Evolutionary conservation across 2,888 invertebrate genomes (phyloP).

Genomic region (Nymphalis urticae): DNA sequence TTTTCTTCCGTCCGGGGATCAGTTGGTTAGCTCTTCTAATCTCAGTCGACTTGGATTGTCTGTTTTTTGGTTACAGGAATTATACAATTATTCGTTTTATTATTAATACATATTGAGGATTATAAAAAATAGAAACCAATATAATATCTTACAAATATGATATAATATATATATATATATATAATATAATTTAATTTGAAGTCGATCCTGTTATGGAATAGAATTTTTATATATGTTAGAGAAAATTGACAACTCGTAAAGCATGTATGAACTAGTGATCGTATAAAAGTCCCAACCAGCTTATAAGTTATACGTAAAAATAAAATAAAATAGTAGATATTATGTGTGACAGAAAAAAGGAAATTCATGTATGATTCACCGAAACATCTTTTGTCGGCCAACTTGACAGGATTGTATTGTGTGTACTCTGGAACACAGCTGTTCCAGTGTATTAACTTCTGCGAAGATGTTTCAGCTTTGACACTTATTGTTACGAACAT

Average conservation of each 20-base stretch:
- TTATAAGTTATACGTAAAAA: background rate
- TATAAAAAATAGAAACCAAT: background rate
- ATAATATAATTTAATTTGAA: no score
- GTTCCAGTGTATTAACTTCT: constrained; percentile 26
- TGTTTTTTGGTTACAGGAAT: constrained; percentile 66
- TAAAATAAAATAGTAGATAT: background rate
- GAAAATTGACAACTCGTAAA: background rate
- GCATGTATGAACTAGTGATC: background rate
- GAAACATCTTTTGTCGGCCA: constrained; percentile 21
- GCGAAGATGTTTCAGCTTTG: constrained; percentile 18
- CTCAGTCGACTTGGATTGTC: constrained; percentile 73
- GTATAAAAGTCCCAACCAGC: no score
- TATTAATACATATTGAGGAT: background rate
- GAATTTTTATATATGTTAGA: no score
- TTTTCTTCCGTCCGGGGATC: constrained; percentile 77
- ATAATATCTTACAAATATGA: no score
- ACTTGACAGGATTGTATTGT: constrained; percentile 23
- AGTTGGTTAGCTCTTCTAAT: constrained; percentile 80
- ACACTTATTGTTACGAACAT: constrained; percentile 14
- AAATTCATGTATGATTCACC: background rate
- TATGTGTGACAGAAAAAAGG: background rate
- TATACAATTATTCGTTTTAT: constrained; percentile 64
- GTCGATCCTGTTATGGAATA: no score
- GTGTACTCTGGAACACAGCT: constrained; percentile 23
- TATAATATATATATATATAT: no score